Base-by-base conservation (phyloP, 2,888 invertebrate species). In the Amiota mariae region DNA sequence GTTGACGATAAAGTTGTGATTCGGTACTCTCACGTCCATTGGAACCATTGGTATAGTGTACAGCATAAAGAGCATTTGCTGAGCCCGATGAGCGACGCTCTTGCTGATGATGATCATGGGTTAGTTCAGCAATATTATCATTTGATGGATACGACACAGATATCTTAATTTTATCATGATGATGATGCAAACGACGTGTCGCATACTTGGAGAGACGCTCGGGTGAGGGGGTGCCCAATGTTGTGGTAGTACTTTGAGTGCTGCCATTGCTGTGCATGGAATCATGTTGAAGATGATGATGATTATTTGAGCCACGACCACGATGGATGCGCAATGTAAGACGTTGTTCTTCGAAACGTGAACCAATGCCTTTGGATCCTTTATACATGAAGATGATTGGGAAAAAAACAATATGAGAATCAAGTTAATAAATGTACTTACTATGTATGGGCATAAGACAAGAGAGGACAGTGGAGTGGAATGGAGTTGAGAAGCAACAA, bases 321-420 rank as follows among this genome's bases (percentile, higher is more conserved):
- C 97, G 92, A 89, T 98, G 98, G 81, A 98, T 97, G 79, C 98
- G 92, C 76, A 98, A 90, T 0, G 97, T 98, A 54, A 98, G 91
- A n/a, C 96, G 93, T 88, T 97, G 96, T 88, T 97, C 96, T 82
- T 96, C 96, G 88, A 96, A 96, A 46, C 96, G 93, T 84, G 91
- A 94, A 47, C 95, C 94, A 71, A 94, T 90, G 59, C 94, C 93
- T 81, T 92, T 92, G n/a, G 91, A 90, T 74, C 93, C 94, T 87
- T 36, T 6, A 6, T 6, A 6, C 36, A 36, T 36, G 36, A 24
- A 2, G 36, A 36, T 36, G 36, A 6, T 1, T 2, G 3, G 36
- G 36, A 6, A 6, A 36, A 11, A n/a, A 15, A 59, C 18, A 67
- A 15, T 8, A 49, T 18, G 49, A 67, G 54, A 57, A 72, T 36